Percentiles rank a stretch among this genome's conserved stretches.
phyloP scores from a whole-genome alignment of 2,888 invertebrate genomes.

The Rhagonycha lutea region DNA sequence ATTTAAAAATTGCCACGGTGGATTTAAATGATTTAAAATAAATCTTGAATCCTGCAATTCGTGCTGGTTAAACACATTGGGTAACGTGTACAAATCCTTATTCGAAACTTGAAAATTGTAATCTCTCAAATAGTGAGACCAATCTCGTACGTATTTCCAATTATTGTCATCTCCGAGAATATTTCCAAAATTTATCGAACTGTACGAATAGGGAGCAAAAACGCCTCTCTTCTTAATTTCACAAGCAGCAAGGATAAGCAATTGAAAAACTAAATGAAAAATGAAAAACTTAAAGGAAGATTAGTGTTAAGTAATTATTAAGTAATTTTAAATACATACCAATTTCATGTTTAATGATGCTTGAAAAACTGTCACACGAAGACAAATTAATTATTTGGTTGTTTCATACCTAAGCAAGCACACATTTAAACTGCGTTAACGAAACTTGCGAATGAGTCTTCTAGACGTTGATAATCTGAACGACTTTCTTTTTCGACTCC shows the following conservation, averaged over 20 bases:
- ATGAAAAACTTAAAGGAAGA: conserved; percentile 31
- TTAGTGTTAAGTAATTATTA: neutral
- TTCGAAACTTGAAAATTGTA: neutral
- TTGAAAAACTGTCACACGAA: neutral
- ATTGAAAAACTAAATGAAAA: conserved; percentile 16
- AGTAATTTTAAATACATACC: conserved; percentile 16
- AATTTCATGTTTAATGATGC: conserved; percentile 14
- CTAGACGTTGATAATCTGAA: conserved; percentile 21
- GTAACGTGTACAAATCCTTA: neutral
- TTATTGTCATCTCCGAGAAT: neutral
- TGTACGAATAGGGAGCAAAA: neutral
- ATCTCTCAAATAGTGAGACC: neutral
- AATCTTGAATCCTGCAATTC: neutral
- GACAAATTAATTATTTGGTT: neutral
- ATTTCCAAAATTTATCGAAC: neutral
- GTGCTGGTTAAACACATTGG: neutral
- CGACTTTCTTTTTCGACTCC: conserved; percentile 34
- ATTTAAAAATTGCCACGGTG: neutral
- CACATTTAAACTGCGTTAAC: neutral
- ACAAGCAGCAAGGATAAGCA: neutral
- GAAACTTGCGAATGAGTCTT: conserved; percentile 21
- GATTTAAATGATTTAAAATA: neutral
- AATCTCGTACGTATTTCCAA: neutral
- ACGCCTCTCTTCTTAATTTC: neutral
- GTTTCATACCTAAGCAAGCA: neutral